Evolutionary conservation across 2,888 invertebrate genomes (phyloP).

Genomic region (Apodemia hepburni): DNA sequence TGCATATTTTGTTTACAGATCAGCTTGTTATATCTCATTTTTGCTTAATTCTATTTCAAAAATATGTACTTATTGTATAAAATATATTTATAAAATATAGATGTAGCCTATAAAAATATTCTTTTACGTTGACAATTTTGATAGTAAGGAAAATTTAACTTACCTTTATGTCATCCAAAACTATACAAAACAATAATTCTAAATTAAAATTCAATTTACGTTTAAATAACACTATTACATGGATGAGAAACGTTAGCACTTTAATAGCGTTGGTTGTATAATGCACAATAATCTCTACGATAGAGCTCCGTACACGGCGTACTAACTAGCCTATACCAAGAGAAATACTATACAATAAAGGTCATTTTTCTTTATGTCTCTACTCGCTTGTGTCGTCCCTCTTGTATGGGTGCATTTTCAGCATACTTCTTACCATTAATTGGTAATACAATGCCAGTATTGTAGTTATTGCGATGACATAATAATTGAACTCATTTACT

Average conservation of each 20-base stretch:
- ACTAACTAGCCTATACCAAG: background rate
- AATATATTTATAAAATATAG: too few species aligned
- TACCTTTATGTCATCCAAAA: conserved; percentile 10
- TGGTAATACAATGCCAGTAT: background rate
- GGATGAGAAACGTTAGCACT: conserved; percentile 5
- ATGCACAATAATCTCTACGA: conserved; percentile 1
- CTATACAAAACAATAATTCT: background rate
- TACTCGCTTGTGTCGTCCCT: background rate
- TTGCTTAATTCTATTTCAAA: too few species aligned
- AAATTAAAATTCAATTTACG: background rate
- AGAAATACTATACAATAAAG: background rate
- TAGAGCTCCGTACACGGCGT: background rate
- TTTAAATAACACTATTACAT: background rate
- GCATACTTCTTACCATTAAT: background rate
- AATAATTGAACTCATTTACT: too few species aligned
- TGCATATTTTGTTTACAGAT: too few species aligned
- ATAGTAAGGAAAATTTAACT: background rate
- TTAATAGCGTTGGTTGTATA: conserved; percentile 10
- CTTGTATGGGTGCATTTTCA: background rate
- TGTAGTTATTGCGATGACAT: conserved; percentile 19
- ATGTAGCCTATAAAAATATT: too few species aligned
- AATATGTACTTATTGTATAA: too few species aligned
- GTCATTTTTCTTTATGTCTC: background rate
- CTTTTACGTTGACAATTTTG: too few species aligned
- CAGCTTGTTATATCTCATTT: too few species aligned